Evolutionary conservation across 1,140 invertebrate genomes (phyloP), one percentile per base, ranked within the genome.

Genomic region (Macrosteles quadrilineatus): DNA sequence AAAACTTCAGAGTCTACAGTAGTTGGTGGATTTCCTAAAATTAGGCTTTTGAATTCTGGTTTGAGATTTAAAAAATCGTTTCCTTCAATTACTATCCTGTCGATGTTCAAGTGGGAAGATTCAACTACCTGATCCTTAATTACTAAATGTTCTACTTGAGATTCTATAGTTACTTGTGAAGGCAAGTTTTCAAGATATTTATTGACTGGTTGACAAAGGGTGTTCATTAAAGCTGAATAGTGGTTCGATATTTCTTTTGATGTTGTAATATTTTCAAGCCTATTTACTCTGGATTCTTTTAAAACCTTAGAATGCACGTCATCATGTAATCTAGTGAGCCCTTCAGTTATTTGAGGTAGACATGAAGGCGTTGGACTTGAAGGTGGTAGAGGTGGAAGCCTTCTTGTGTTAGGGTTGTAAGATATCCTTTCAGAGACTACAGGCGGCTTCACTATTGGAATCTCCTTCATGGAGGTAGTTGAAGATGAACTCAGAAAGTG

Each of bases 41-140:
- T 12, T 53, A 68, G 17, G 50, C 45, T 69, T 50, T 32, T 19
- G 12, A 66, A 11, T 43, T 71, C 69, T 2, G 62, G 69, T 14
- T 67, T 59, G 12, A 66, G 12, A 12, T 25, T 19, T 40, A 65
- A 45, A 14, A 65, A 17, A 40, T 66, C 50, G 31, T 40, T 40
- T 45, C 68, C 55, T 30, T 64, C 68, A 32, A 69, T 19, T 29
- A 69, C 19, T 23, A 69, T 23, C 30, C 67, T 69, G 45, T 63
- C 68, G 17, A 69, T 36, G 59, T 69, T 69, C 27, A 64, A 25
- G 23, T 69, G 59, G n/a, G 31, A 69, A 53, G 27, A n/a, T 50
- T 64, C 27, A n/a, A 64, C 36, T 25, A 63, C 32, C 27, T 63
- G 27, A 3, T 57, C 68, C 25, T 17, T 50, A 21, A 68, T 47